These are phyloP conservation scores for Mareca penelope DNA, from an alignment of 2,797 vertebrate genomes.

Conservation along the genomic window DNA sequence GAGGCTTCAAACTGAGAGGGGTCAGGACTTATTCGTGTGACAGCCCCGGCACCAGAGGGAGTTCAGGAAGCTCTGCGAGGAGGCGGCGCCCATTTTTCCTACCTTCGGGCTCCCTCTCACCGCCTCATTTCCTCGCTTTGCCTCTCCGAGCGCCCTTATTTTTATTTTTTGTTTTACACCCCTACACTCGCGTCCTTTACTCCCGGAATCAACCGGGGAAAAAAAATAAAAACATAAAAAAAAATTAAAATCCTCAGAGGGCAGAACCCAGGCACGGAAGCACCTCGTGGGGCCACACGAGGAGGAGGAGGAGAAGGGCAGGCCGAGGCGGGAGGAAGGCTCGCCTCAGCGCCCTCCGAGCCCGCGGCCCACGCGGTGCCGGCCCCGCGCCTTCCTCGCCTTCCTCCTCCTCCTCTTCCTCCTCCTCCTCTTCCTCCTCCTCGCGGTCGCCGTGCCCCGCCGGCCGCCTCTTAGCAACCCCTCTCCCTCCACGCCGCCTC, in stretches of 20 bases:
- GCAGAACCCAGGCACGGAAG: not conserved
- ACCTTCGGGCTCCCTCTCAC: not conserved
- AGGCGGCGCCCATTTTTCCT: not conserved
- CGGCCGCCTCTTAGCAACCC: not conserved
- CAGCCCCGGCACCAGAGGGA: rapidly evolving
- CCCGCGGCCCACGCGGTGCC: too few species aligned
- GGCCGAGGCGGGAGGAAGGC: too few species aligned
- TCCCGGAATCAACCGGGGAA: not conserved
- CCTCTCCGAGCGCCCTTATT: not conserved
- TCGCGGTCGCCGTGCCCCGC: too few species aligned
- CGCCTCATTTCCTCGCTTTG: not conserved
- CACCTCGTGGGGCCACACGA: too few species aligned
- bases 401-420: too few species aligned
- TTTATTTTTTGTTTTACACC: too few species aligned
- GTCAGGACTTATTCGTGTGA: not conserved
- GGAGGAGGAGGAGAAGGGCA: constrained; percentile 29
- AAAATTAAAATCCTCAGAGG: not conserved
- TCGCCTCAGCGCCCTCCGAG: too few species aligned
- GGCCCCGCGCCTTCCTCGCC: too few species aligned
- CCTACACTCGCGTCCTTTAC: rapidly evolving
- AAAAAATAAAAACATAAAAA: too few species aligned
- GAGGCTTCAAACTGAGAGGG: not conserved
- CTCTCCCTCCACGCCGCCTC: not conserved
- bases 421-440: too few species aligned
- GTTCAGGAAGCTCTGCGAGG: not conserved